Base-by-base conservation (phyloP, 1,140 invertebrate genomes). In the Brachionus rotundiformis region DNA sequence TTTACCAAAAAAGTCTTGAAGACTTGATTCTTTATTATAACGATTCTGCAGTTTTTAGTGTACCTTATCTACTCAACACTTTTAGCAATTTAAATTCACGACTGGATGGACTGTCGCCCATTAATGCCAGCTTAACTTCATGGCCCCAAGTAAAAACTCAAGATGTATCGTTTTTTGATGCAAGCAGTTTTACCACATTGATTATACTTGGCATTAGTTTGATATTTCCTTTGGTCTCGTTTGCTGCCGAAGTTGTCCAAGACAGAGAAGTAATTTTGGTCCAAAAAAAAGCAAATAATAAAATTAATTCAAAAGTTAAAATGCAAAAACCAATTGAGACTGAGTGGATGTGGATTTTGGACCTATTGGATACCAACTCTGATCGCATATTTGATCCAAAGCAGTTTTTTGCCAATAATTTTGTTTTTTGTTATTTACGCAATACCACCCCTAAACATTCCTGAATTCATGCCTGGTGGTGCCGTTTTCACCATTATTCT, bases 261-360 rank as follows among this genome's bases (percentile, higher is more conserved):
- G 76, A 79, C 31, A 36, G 76, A 39, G 76, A 77, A 33, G 73
- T 77, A 77, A 25, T n/a, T 25, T 23, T 31, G n/a, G n/a, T n/a
- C n/a, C n/a, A n/a, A 19, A 31, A 25, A 23, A 33, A 77, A 16
- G n/a, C 5, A 5, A 27, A 25, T 44, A 31, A 54, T 16, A 19
- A 19, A 25, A 49, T n/a, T 36, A 29, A 54, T n/a, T 49, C 49
- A 25, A 47, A 77, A 79, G 76, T 23, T 79, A 0, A 79, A 61
- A 79, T 79, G 76, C 6, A 79, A 63, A 79, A 59, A 8, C 59
- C 76, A 79, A 79, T 54, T 79, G 27, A 79, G 44, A 79, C 16
- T 79, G 25, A 79, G 31, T 59, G 76, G 76, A 19, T 79, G 76
- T 31, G 33, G 16, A 16, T 79, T 79, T 41, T 29, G n/a, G 31